Evolutionary conservation across 2,113 vertebrate genomes (phyloP).

Genomic region (Semicossyphus pulcher): DNA sequence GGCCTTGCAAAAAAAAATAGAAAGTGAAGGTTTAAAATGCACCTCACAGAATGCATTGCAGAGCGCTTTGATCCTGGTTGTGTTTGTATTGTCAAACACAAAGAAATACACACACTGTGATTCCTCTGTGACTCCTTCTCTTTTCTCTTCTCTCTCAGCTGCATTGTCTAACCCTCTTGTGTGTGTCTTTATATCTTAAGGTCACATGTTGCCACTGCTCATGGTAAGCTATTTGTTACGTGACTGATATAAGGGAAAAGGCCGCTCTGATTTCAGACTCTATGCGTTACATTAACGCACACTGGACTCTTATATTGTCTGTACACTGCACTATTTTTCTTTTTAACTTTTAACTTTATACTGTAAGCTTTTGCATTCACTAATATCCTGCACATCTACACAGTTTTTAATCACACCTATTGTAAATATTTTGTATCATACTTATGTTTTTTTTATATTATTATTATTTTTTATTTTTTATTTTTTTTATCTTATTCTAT

Average conservation of each 20-base stretch:
- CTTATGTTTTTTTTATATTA: no score
- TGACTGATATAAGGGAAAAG: conserved; percentile 2
- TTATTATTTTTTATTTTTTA: no score
- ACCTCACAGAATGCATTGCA: neutral
- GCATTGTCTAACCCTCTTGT: neutral
- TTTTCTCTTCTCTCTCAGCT: neutral
- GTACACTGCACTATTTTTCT: no score
- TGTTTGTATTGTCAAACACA: conserved; percentile 1
- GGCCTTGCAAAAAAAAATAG: neutral
- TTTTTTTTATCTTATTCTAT: no score
- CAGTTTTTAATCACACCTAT: no score
- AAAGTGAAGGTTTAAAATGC: neutral
- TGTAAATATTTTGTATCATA: no score
- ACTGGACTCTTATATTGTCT: no score
- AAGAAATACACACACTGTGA: conserved; percentile 2
- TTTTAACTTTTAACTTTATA: no score
- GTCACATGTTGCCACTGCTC: conserved; percentile 9
- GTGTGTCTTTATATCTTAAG: conserved; percentile 1
- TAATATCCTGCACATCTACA: no score
- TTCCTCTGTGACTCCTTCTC: neutral
- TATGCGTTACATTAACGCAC: no score
- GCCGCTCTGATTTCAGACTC: no score
- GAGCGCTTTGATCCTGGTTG: neutral
- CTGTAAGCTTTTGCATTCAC: no score
- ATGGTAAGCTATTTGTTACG: conserved; percentile 2